phyloP scores from a whole-genome alignment of 2,888 invertebrate genomes.

The Rambutsinella grinnellia region DNA sequence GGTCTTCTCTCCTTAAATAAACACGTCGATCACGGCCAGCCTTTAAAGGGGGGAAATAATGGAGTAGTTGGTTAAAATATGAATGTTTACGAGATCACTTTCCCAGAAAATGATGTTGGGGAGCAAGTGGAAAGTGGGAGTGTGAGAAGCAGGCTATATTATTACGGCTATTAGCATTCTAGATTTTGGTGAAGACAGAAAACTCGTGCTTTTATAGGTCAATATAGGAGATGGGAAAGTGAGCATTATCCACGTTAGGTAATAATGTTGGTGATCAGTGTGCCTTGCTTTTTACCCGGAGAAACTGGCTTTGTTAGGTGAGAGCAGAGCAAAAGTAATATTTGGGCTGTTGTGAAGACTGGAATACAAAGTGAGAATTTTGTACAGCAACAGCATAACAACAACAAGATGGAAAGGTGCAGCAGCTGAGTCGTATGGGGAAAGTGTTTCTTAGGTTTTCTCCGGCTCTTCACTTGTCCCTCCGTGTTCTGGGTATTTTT shows the following conservation, averaged over 20 bases:
- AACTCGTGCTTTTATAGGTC: neutral
- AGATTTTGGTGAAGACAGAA: neutral
- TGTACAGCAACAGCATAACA: neutral
- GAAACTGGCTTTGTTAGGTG: neutral
- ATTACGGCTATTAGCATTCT: neutral
- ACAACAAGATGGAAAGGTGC: neutral
- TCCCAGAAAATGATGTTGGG: too few species aligned
- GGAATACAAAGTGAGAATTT: slow-evolving; percentile 26
- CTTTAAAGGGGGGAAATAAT: too few species aligned
- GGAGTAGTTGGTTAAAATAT: too few species aligned
- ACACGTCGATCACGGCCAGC: too few species aligned
- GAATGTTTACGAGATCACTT: too few species aligned
- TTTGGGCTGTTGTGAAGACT: slow-evolving; percentile 1
- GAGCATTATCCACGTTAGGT: neutral
- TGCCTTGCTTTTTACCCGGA: neutral
- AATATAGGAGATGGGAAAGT: neutral
- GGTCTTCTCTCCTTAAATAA: too few species aligned
- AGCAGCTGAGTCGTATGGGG: neutral
- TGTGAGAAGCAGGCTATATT: neutral
- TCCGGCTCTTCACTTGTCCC: too few species aligned
- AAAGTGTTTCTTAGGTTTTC: neutral
- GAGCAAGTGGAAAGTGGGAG: too few species aligned
- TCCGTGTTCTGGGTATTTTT: too few species aligned
- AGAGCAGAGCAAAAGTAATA: neutral
- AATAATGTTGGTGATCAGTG: neutral